A percentile compares a stretch with the other conserved stretches of the same genome.
Evolutionary conservation across 2,888 invertebrate species (phyloP).

Genomic region (Drosophila fungiperda): DNA sequence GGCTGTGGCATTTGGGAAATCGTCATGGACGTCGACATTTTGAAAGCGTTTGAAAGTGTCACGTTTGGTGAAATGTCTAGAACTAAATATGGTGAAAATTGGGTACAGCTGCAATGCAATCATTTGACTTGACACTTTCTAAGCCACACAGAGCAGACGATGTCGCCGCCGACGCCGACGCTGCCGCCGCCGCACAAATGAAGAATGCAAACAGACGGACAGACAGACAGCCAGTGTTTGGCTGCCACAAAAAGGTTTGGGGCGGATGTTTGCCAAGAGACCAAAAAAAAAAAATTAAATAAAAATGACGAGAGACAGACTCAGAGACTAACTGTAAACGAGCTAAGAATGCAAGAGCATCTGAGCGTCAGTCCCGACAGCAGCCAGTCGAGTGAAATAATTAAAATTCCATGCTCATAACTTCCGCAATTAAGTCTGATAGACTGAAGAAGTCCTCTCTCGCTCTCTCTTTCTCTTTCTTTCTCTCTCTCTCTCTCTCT

Average conservation of each 20-base stretch:
- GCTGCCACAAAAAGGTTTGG: constrained; percentile 52
- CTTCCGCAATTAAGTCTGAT: constrained; percentile 80
- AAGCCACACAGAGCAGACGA: constrained; percentile 49
- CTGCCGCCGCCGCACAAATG: constrained; percentile 37
- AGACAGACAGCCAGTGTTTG: constrained; percentile 18
- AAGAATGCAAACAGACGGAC: constrained; percentile 69
- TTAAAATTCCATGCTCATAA: constrained; percentile 80
- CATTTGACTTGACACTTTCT: constrained; percentile 79
- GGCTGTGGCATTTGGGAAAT: constrained; percentile 38
- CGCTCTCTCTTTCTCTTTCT: background rate
- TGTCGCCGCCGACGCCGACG: constrained; percentile 3
- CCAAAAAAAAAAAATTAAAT: constrained; percentile 15
- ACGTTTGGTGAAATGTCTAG: constrained; percentile 74
- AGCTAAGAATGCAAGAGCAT: constrained; percentile 57
- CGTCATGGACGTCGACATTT: constrained; percentile 56
- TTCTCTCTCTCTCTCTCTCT: background rate
- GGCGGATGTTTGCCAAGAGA: constrained; percentile 70
- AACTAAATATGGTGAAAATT: constrained; percentile 81
- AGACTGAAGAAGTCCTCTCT: constrained; percentile 51
- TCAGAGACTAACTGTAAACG: constrained; percentile 65
- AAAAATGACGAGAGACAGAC: constrained; percentile 11
- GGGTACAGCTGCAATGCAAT: constrained; percentile 69
- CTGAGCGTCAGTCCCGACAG: constrained; percentile 9
- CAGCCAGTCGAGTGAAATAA: constrained; percentile 70
- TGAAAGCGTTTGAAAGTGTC: constrained; percentile 80